phyloP scores from a whole-genome alignment of 2,113 vertebrate species.

The Tragelaphus scriptus region DNA sequence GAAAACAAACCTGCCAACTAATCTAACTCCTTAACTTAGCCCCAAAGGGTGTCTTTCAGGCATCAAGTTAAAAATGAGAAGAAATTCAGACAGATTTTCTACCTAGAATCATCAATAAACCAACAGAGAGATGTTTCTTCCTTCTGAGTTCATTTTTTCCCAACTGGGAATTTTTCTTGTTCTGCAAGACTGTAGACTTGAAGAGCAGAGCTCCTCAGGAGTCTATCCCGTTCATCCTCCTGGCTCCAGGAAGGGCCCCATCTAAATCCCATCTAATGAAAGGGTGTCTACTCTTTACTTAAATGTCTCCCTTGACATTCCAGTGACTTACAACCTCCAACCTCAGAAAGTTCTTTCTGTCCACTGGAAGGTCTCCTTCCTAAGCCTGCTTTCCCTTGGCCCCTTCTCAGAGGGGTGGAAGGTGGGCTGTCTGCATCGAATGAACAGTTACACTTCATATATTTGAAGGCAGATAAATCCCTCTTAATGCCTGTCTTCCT shows the following conservation, averaged over 20 bases:
- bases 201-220: background rate
- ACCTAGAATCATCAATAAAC: background rate
- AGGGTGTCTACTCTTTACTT: conserved; percentile 36
- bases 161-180: background rate
- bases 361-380: background rate
- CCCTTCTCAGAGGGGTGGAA: background rate
- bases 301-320: conserved; percentile 49
- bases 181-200: background rate
- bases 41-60: background rate
- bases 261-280: conserved; percentile 52
- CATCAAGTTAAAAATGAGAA: conserved; percentile 17
- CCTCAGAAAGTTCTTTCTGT: conserved; percentile 38
- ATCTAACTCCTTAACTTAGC: background rate
- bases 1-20: background rate
- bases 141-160: background rate
- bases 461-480: conserved; percentile 66
- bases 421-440: background rate
- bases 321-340: conserved; percentile 43
- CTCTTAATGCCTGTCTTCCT: conserved; percentile 64
- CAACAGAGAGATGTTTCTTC: background rate
- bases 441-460: conserved; percentile 58
- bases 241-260: background rate
- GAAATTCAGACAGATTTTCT: background rate
- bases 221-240: background rate
- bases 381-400: conserved; percentile 12